Evolutionary conservation across 2,888 invertebrate species (phyloP).

Genomic region (Cartodere bifasciata): DNA sequence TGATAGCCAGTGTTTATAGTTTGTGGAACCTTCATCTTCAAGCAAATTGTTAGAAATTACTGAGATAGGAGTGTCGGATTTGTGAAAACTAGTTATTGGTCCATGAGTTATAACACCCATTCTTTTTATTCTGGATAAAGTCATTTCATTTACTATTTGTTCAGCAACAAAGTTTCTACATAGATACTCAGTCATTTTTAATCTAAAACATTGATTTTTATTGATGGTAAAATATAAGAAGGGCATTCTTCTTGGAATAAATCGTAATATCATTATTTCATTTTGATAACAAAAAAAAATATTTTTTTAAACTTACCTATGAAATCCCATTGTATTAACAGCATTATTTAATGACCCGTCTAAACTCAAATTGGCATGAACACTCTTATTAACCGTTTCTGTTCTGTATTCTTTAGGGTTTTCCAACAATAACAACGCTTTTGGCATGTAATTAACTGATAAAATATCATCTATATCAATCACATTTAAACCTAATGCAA

Average conservation of each 20-base stretch:
- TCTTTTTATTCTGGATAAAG: conserved; percentile 34
- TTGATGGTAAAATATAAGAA: too few relatives aligned
- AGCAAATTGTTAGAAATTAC: conserved; percentile 40
- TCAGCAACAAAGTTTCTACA: conserved; percentile 63
- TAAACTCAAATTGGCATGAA: conserved; percentile 8
- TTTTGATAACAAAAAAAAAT: too few relatives aligned
- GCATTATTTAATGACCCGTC: conserved; percentile 52
- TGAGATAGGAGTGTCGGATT: conserved; percentile 17
- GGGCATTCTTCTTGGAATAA: too few relatives aligned
- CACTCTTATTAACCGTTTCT: conserved; percentile 9
- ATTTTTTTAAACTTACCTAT: conserved; percentile 56
- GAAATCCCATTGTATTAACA: conserved; percentile 51
- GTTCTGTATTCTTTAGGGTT: conserved; percentile 17
- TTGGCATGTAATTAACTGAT: conserved; percentile 56
- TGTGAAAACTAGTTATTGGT: conserved; percentile 12
- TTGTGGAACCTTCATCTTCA: conserved; percentile 57
- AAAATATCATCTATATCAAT: conserved; percentile 53
- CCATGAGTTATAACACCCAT: conserved; percentile 33
- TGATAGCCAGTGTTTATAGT: conserved; percentile 62
- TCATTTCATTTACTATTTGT: conserved; percentile 55
- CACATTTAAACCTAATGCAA: too few relatives aligned
- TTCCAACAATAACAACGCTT: conserved; percentile 43
- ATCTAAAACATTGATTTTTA: conserved; percentile 42
- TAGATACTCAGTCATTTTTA: conserved; percentile 67
- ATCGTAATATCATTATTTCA: too few relatives aligned